phyloP scores from a whole-genome alignment of 2,888 invertebrate species.

The Melanophora roralis region DNA sequence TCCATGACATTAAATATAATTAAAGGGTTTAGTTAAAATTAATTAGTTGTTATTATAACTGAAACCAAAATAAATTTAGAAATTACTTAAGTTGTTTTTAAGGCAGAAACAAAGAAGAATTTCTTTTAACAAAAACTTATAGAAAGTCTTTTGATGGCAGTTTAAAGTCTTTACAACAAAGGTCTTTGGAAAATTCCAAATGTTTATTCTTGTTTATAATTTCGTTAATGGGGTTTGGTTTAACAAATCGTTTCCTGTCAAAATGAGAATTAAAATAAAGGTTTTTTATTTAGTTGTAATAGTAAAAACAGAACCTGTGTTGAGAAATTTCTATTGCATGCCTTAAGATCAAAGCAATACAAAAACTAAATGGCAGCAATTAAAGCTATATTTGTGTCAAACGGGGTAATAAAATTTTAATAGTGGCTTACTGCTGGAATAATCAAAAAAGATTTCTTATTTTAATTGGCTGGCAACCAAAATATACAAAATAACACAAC shows the following conservation, averaged over 20 bases:
- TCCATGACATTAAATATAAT: too few species aligned
- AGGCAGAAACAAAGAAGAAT: neutral
- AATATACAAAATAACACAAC: conserved; percentile 21
- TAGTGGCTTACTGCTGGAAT: conserved; percentile 6
- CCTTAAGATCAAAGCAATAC: conserved; percentile 8
- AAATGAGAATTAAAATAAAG: conserved; percentile 8
- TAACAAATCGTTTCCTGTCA: too few species aligned
- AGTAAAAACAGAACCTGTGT: conserved; percentile 14
- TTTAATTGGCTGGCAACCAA: conserved; percentile 62
- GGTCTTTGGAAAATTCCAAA: conserved; percentile 20
- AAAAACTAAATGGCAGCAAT: conserved; percentile 3
- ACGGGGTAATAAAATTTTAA: neutral
- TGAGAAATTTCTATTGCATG: conserved; percentile 28
- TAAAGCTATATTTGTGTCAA: neutral
- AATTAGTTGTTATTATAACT: conserved; percentile 2
- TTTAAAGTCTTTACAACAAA: neutral
- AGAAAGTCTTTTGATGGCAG: neutral
- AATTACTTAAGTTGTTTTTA: neutral
- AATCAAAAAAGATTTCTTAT: conserved; percentile 64
- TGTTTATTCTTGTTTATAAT: conserved; percentile 4
- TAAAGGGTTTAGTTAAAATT: neutral
- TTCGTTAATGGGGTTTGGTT: too few species aligned
- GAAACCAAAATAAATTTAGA: conserved; percentile 10
- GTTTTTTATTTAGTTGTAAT: conserved; percentile 56
- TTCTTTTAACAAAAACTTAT: too few species aligned